Conservation (phyloP, 2,797 vertebrate species). For the Rhodeus uyekii region DNA sequence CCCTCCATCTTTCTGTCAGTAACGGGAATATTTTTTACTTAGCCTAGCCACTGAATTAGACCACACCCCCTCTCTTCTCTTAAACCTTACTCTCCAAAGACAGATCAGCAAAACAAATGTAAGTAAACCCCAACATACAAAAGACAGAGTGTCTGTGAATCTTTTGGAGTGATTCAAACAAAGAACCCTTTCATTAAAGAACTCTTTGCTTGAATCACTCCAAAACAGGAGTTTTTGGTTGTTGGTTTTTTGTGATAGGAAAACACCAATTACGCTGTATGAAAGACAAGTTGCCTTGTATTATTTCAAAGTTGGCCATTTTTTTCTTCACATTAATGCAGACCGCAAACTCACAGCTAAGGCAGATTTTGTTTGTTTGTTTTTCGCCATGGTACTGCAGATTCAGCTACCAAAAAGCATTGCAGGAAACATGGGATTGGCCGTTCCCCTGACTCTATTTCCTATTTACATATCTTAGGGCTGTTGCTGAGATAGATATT, state of each 20-base stretch:
- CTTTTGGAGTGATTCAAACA: no score
- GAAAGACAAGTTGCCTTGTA: neutral
- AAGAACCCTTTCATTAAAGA: no score
- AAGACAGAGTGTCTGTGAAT: no score
- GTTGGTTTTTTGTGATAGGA: no score
- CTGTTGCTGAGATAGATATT: neutral
- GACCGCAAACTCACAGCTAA: neutral
- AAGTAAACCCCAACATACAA: neutral
- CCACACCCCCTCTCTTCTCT: neutral
- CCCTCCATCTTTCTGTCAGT: no score
- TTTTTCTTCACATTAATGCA: neutral
- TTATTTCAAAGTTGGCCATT: neutral
- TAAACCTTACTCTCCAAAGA: neutral
- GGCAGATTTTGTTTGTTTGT: slow-evolving; percentile 4
- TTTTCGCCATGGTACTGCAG: slow-evolving; percentile 1
- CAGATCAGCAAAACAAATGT: neutral
- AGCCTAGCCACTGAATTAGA: neutral
- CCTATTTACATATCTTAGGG: neutral
- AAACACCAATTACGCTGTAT: neutral
- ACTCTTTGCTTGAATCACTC: no score
- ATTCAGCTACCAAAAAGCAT: neutral
- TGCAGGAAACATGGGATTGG: slow-evolving; percentile 7
- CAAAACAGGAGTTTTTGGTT: no score
- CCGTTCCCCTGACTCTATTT: neutral
- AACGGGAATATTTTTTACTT: no score